These are phyloP conservation scores for Anastrepha ludens DNA, from an alignment of 1,140 invertebrate genomes.

Conservation along the genomic window DNA sequence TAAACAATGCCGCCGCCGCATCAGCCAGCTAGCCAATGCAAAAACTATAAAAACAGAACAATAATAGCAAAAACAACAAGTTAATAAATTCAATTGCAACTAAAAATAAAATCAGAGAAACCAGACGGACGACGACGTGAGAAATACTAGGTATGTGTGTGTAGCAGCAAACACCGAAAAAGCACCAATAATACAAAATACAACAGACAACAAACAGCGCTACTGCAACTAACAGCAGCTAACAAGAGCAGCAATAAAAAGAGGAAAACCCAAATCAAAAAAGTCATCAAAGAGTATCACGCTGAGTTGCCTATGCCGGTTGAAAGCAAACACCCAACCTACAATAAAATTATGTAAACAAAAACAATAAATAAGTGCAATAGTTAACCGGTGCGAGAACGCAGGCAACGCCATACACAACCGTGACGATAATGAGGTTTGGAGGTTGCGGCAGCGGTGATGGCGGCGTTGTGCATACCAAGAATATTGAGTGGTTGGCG, in stretches of 20 bases:
- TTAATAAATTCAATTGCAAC: constrained; percentile 1
- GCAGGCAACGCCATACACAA: background rate
- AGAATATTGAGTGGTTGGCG: background rate
- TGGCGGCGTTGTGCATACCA: background rate
- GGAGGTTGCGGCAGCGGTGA: background rate
- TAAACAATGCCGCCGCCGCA: constrained; percentile 24
- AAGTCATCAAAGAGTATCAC: background rate
- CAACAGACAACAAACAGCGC: background rate
- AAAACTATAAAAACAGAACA: background rate
- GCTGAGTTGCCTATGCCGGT: background rate
- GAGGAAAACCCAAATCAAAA: constrained; percentile 6
- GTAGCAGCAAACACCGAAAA: constrained; percentile 6
- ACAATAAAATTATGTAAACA: background rate
- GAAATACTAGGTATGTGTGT: background rate
- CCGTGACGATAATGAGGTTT: background rate
- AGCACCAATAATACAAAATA: background rate
- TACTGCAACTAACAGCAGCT: background rate
- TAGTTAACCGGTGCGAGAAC: background rate
- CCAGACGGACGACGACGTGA: background rate
- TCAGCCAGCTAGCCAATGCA: constrained; percentile 11
- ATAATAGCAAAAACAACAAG: background rate
- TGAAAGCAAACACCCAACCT: background rate
- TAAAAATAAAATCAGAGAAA: constrained; percentile 52
- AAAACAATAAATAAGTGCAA: constrained; percentile 1
- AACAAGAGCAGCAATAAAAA: background rate